Conservation (phyloP, 2,797 vertebrate genomes). For the Harpagifer antarcticus region DNA sequence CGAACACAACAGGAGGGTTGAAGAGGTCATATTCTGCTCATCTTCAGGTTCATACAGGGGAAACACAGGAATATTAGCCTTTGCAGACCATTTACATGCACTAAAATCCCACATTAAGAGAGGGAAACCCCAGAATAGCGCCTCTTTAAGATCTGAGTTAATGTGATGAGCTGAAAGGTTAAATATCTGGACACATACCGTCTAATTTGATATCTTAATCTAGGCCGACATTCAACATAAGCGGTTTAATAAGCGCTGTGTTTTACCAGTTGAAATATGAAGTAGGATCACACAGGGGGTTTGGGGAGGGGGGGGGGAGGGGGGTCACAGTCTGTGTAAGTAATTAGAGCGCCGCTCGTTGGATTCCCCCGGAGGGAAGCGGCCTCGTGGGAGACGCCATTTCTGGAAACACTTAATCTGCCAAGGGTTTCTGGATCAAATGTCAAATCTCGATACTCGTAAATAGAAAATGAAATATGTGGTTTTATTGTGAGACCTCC, state of each 20-base stretch:
- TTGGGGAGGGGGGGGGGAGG: background rate
- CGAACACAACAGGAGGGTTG: too few species aligned
- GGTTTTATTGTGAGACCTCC: background rate
- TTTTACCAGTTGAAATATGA: conserved; percentile 18
- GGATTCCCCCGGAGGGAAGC: conserved; percentile 46
- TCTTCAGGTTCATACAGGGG: too few species aligned
- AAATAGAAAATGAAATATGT: conserved; percentile 5
- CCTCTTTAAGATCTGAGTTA: too few species aligned
- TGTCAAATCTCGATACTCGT: conserved; percentile 33
- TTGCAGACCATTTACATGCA: too few species aligned
- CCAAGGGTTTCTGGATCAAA: conserved; percentile 51
- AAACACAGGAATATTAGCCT: too few species aligned
- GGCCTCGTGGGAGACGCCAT: conserved; percentile 54
- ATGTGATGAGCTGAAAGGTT: too few species aligned
- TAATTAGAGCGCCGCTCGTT: conserved; percentile 66
- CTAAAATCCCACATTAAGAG: too few species aligned
- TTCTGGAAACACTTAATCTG: conserved; percentile 57
- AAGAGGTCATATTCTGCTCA: too few species aligned
- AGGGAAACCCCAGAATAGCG: too few species aligned
- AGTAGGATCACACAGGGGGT: background rate
- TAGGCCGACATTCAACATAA: too few species aligned
- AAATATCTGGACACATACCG: too few species aligned
- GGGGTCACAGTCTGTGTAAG: conserved; percentile 65
- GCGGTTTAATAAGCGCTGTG: background rate
- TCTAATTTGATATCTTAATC: too few species aligned